Evolutionary conservation across 2,113 vertebrate genomes (phyloP).

Genomic region (Paramormyrops kingsleyae): DNA sequence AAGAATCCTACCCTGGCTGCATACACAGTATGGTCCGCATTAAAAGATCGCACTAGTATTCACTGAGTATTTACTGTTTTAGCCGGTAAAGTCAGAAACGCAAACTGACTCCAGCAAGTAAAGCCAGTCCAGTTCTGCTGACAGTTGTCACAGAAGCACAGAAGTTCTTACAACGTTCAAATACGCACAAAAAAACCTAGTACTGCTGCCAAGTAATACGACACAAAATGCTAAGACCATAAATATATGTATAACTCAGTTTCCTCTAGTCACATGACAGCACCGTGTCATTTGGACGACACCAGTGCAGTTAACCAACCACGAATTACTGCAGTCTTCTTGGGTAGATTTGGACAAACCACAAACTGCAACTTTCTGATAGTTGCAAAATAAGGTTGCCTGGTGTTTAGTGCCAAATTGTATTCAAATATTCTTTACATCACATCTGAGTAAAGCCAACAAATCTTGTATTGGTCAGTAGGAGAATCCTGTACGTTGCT

Average conservation of each 20-base stretch:
- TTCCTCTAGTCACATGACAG: not conserved
- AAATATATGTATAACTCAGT: not conserved
- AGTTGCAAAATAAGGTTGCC: not conserved
- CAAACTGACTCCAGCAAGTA: not conserved
- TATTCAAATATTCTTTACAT: not conserved
- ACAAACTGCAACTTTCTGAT: not conserved
- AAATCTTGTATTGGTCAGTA: not conserved
- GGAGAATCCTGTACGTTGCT: not conserved
- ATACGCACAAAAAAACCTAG: not conserved
- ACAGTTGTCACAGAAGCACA: not conserved
- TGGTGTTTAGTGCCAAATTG: not conserved
- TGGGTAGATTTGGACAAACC: not conserved
- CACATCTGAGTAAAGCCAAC: not conserved
- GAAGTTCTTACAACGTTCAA: not conserved
- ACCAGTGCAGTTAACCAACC: not conserved
- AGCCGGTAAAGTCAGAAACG: not conserved
- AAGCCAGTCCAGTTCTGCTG: not conserved
- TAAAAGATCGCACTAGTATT: not conserved
- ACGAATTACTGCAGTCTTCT: not conserved
- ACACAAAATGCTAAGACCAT: not conserved
- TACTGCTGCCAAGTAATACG: not conserved
- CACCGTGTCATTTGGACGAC: not conserved
- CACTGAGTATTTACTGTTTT: not conserved
- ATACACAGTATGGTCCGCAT: not conserved
- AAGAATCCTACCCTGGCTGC: not conserved